Evolutionary conservation across 1,140 invertebrate genomes (phyloP), one percentile per base, ranked within the genome.

Genomic region (Sarcophaga peregrina): DNA sequence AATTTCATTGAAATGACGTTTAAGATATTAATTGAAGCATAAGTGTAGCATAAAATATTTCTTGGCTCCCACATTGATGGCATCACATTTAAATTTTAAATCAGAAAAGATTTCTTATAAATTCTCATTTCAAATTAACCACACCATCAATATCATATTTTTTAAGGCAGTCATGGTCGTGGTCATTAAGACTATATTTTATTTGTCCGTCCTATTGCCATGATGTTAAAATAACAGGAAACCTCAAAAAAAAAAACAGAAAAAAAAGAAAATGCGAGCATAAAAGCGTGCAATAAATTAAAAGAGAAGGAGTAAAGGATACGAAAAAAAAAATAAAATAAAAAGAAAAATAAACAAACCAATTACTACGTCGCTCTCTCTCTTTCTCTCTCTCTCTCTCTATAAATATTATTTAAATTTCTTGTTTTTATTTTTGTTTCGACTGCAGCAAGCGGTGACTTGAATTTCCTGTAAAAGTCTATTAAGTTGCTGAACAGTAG

Each of bases 271-370:
- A 20, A 15, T 68, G 58, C 58, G 58, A 17, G 20, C 58, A 68
- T 20, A 68, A 68, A 68, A 68, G 58, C 58, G 17, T 68, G 20
- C 58, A 68, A 68, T 68, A 68, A 68, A 68, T 17, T 68, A 68
- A 68, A 68, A 68, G 20, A 68, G 15, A n/a, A n/a, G n/a, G n/a
- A n/a, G n/a, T n/a, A n/a, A n/a, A n/a, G 52, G 58, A 68, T 20
- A 68, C 48, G 11, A 15, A 68, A 62, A 74, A 8, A 74, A 74
- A 37, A 72, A 37, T 25, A 72, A 25, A 72, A 72, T n/a, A 72
- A 74, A 46, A 46, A 17, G 15, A 50, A 50, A 78, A 78, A 47
- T 50, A 78, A 78, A 78, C 48, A 50, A 50, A 78, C 75, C 75
- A 78, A 78, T 78, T 78, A 78, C 75, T 78, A 47, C 47, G 46